Percentiles rank a stretch among this genome's conserved stretches.
Conservation (phyloP, 2,113 vertebrate genomes). For the Phrynosoma platyrhinos region DNA sequence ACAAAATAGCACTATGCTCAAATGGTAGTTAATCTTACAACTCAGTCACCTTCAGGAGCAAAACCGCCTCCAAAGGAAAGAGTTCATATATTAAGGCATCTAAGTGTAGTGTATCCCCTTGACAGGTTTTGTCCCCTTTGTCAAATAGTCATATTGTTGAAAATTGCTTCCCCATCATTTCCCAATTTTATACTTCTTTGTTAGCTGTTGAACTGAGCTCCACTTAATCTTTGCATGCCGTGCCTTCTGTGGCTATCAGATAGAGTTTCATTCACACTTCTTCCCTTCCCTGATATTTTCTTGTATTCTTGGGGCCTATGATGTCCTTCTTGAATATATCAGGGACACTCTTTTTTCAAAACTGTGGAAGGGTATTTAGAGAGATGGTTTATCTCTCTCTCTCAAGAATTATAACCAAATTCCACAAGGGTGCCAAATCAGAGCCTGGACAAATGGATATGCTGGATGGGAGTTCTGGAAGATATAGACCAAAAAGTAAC, state of each 20-base stretch:
- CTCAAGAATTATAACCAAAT: background rate
- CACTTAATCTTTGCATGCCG: background rate
- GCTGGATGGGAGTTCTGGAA: too few species aligned
- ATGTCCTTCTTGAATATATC: background rate
- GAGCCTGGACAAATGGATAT: too few species aligned
- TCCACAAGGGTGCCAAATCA: background rate
- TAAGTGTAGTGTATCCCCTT: background rate
- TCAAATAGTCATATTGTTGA: slow-evolving; percentile 22
- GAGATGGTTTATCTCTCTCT: background rate
- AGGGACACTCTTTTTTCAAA: background rate
- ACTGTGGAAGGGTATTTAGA: background rate
- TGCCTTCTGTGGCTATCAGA: background rate
- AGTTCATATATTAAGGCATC: slow-evolving; percentile 4
- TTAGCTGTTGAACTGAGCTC: background rate
- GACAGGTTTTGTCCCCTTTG: background rate
- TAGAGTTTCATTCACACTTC: background rate
- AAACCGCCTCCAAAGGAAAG: background rate
- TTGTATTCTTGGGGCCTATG: background rate
- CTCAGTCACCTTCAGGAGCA: slow-evolving; percentile 8
- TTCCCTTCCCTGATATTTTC: slow-evolving; percentile 1
- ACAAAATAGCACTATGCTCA: background rate
- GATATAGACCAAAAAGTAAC: too few species aligned
- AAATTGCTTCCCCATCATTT: slow-evolving; percentile 35
- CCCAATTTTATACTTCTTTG: slow-evolving; percentile 3
- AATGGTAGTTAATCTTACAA: slow-evolving; percentile 13